phyloP scores from a whole-genome alignment of 2,888 invertebrate species.

The Drosophila seclusa region DNA sequence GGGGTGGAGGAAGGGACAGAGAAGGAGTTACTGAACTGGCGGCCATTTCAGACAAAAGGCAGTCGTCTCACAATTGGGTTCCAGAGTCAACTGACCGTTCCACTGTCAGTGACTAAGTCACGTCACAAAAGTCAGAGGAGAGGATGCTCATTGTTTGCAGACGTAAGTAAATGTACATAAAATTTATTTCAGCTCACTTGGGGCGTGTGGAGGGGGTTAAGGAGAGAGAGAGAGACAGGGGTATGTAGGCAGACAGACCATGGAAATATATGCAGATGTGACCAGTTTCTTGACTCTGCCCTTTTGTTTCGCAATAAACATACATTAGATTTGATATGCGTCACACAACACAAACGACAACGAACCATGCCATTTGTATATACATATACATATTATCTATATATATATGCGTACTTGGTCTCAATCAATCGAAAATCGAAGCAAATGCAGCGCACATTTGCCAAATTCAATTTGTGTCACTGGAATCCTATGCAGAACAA shows the following conservation, averaged over 20 bases:
- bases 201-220: neutral
- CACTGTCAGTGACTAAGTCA: slow-evolving; percentile 60
- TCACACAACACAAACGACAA: slow-evolving; percentile 57
- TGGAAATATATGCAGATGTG: slow-evolving; percentile 77
- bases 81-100: slow-evolving; percentile 43
- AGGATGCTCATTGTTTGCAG: slow-evolving; percentile 72
- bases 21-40: slow-evolving; percentile 48
- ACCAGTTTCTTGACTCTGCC: slow-evolving; percentile 64
- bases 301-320: slow-evolving; percentile 75
- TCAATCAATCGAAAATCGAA: slow-evolving; percentile 67
- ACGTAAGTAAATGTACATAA: slow-evolving; percentile 80
- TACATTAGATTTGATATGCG: slow-evolving; percentile 55
- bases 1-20: neutral
- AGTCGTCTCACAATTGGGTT: slow-evolving; percentile 35
- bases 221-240: neutral
- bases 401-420: slow-evolving; percentile 23
- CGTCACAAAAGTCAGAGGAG: slow-evolving; percentile 60
- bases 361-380: slow-evolving; percentile 14
- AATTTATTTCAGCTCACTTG: slow-evolving; percentile 71
- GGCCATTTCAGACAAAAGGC: slow-evolving; percentile 50
- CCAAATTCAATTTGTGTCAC: slow-evolving; percentile 57
- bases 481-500: slow-evolving; percentile 18
- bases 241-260: slow-evolving; percentile 8
- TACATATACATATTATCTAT: neutral
- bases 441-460: slow-evolving; percentile 60